Base-by-base conservation (phyloP, 1,140 invertebrate genomes). In the Probaryconus sp. region DNA sequence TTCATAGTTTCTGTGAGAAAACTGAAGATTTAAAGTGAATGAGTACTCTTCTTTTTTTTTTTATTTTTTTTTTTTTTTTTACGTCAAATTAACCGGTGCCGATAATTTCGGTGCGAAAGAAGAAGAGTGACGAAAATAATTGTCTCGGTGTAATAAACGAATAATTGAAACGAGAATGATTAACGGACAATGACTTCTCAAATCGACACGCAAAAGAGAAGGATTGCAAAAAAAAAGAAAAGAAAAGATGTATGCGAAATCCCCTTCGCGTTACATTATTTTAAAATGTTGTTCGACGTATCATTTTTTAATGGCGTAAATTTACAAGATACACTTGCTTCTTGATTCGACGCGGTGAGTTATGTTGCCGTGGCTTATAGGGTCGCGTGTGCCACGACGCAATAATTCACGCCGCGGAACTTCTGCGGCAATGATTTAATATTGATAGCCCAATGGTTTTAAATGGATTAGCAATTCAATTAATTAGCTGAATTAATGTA, bases 391-490 rank as follows among this genome's bases (percentile, higher is more conserved):
- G 31, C 43, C 38, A 42, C 47, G 31, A 17, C 10, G 38, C n/a
- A 60, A 64, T 65, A 72, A 65, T 51, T 72, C 43, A 71, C 9
- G 21, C 7, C 3, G 33, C 11, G 3, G 14, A n/a, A 58, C 11
- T 37, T 17, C 20, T 50, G 24, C 17, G 21, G 21, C 21, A 45
- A 56, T 40, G 47, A 60, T 45, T 69, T 60, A 60, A 58, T 70
- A 48, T 64, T 37, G 67, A 60, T 71, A 43, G 5, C 11, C 37
- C 26, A 18, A 74, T 28, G 16, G 14, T 4, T 40, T 7, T 24
- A 47, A 56, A 28, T 55, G 18, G n/a, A 63, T 71, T 33, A 42
- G 48, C 43, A 67, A 67, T 67, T 65, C 61, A 65, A 65, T 65
- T 55, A 45, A 55, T 65, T 65, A 47, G 10, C 11, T 24, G 16